Base-by-base conservation (phyloP, 1,140 invertebrate species). In the Camponotus vicinus region DNA sequence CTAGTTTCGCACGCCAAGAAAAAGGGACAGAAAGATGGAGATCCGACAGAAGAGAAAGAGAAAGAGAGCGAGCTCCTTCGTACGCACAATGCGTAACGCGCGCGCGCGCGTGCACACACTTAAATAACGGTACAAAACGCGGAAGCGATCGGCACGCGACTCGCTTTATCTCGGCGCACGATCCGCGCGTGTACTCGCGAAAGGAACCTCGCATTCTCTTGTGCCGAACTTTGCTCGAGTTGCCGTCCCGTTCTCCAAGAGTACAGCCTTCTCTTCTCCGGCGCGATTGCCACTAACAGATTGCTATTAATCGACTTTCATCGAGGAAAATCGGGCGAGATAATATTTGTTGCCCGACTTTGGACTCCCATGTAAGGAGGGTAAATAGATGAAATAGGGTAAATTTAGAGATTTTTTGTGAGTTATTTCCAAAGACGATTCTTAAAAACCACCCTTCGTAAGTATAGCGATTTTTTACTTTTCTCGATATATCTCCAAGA, bases 111-210 rank as follows among this genome's bases (percentile, higher is more conserved):
- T n/a, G 27, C 27, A 37, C 57, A 82, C 80, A 89, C 92, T 49
- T 18, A 18, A 93, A 92, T 93, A 93, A 93, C 86, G 91, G 89
- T 88, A 92, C 70, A 88, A 93, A 93, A 93, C 89, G 92, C 93
- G 93, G 93, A 94, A 93, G 92, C 92, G 89, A 92, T 93, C 86
- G 91, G 92, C 92, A 94, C 93, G 92, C 91, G 92, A 92, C 90
- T 92, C 83, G 59, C 77, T 67, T 90, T 90, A 90, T 90, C 87
- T 85, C 63, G 27, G 63, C 67, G 55, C 89, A 70, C 80, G 73
- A 78, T 76, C 66, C 84, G 40, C 37, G 79, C n/a, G 40, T 73
- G 49, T 79, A 42, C 63, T 86, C 85, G 75, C 87, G 88, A 89
- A 88, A 88, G 86, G 27, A 63, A 37, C 66, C 40, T 64, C 59